Base-by-base conservation (phyloP, 2,888 invertebrate genomes). In the Tillus elongatus region DNA sequence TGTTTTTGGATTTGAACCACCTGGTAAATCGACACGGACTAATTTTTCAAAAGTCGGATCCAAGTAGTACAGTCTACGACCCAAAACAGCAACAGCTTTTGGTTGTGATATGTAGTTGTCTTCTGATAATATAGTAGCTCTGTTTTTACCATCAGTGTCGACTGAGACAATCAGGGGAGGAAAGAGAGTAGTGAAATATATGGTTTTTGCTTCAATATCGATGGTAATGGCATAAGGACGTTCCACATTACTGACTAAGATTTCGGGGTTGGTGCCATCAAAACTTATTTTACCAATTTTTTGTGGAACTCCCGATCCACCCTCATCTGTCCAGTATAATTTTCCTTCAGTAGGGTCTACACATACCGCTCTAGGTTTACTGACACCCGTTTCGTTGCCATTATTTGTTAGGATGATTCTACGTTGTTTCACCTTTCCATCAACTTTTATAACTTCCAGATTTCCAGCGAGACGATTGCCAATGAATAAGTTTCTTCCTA, bases 251-350 rank as follows among this genome's bases (percentile, higher is more conserved):
- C 81, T 79, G 1, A 81, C 72, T 0, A 96, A 63, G 2, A 90
- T 74, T 0, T 77, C 63, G 0, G 92, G 72, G 51, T 82, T 79
- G 9, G 78, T 74, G 1, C 98, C 97, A 59, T 95, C 93, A 90
- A 98, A 91, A 57, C 90, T 87, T 0, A 89, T 90, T 51, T 81
- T 83, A 0, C 79, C 88, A 15, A 97, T 82, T 65, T 96, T 96
- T 0, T 82, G 74, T 0, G 89, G 87, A 0, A 92, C 86, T 2
- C 89, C 90, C 42, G 72, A 81, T 4, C 91, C 92, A 6, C 97
- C 97, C 48, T 89, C 87, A 58, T 98, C 98, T 6, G 93, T 76
- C 97, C 97, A 98, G 68, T 90, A 98, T 15, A 95, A 66, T 67
- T 85, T 83, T 71, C 97, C 97, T 52, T 88, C 86, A n/a, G 77